Percentiles rank a stretch among this genome's conserved stretches.
These are phyloP conservation scores for Rhea pennata DNA, from an alignment of 2,113 vertebrate genomes.

Conservation along the genomic window DNA sequence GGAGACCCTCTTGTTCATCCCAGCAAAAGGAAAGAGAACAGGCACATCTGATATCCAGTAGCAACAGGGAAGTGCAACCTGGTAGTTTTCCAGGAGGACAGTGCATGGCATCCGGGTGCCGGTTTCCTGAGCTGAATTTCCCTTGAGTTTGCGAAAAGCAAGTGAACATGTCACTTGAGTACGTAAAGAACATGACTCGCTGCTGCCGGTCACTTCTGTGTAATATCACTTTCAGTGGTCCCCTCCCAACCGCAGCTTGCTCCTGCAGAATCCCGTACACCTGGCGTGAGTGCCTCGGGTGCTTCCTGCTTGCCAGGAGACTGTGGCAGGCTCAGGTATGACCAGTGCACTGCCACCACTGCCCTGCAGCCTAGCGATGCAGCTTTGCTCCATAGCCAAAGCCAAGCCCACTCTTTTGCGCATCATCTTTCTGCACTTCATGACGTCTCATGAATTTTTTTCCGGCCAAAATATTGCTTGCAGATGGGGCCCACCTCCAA, in stretches of 20 bases:
- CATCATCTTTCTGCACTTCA: not conserved
- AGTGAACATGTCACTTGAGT: not conserved
- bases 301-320: not conserved
- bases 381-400: not conserved
- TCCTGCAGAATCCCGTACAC: not conserved
- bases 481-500: not conserved
- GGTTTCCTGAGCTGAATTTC: not conserved
- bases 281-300: not conserved
- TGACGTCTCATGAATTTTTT: not conserved
- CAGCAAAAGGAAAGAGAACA: too few relatives aligned
- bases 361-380: accelerated
- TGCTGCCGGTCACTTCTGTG: not conserved
- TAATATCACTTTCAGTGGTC: not conserved
- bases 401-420: not conserved
- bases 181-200: accelerated
- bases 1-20: not conserved
- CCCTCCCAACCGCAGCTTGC: not conserved
- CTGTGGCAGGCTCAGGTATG: not conserved
- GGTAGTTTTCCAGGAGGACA: not conserved
- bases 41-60: too few relatives aligned
- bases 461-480: not conserved
- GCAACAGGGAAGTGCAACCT: not conserved
- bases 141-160: not conserved
- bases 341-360: not conserved
- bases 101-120: not conserved